Base-by-base conservation (phyloP, 2,797 vertebrate genomes). In the Lithobates pipiens region DNA sequence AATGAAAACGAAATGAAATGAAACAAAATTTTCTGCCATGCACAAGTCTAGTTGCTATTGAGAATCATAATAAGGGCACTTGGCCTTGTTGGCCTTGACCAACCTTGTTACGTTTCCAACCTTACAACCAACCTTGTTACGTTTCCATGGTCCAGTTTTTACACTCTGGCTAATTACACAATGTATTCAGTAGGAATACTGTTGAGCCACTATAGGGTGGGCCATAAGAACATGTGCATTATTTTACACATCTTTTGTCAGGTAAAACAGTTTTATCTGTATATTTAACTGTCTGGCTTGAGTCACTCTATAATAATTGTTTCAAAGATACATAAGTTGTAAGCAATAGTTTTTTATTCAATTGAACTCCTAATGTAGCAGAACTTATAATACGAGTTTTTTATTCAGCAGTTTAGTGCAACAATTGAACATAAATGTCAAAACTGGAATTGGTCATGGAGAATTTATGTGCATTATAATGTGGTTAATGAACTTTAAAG, bases 291-390 rank as follows among this genome's bases (percentile, higher is more conserved):
- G 61, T 4, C 10, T 65, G n/a, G 61, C 9, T 65, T 25, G 23
- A 65, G 61, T 9, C n/a, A 3, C 61, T 65, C 23, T 65, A 25
- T 65, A 23, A 25, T 8, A 65, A 65, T n/a, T 65, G 50, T 21
- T 65, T 65, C 21, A 65, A 25, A 65, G 23, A 65, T 65, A 23
- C 10, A 65, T 65, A 23, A n/a, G 23, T 65, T 65, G 10, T 23
- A 65, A 9, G 61, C n/a, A 65, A 9, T 65, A 23, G n/a, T 65
- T 65, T 54, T 61, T 65, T 25, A 23, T 65, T 23, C 61, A 65
- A 65, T 65, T 65, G 61, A 65, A 25, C 61, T 65, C 61, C 61
- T 65, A 65, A 65, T 65, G 61, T 65, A 65, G 61, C 61, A 65
- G 61, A 65, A 65, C 61, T 65, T 65, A 65, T 65, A 65, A 65